phyloP scores from a whole-genome alignment of 2,797 vertebrate species.

The Halcyon smyrnensis region DNA sequence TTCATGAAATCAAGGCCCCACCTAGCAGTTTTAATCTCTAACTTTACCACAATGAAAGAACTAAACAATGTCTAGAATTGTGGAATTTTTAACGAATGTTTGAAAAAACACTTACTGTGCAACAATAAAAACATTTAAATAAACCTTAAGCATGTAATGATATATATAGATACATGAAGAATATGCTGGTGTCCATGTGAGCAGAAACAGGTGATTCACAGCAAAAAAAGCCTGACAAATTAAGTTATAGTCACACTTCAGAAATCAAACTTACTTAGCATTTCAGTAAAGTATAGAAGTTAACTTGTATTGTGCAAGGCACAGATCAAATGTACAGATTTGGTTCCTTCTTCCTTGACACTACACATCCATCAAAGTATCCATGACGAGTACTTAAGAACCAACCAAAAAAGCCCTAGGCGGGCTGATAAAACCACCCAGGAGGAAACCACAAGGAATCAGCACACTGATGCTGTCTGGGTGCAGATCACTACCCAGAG shows the following conservation, averaged over 20 bases:
- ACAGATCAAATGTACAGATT: neutral
- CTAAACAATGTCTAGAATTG: neutral
- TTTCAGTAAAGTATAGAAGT: neutral
- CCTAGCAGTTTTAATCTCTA: neutral
- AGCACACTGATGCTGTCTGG: neutral
- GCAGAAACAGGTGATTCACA: neutral
- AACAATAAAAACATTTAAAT: neutral
- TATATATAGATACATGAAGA: neutral
- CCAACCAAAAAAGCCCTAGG: neutral
- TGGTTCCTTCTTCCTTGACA: neutral
- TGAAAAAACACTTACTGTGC: neutral
- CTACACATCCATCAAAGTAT: neutral
- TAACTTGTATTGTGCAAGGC: neutral
- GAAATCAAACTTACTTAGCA: neutral
- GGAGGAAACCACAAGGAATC: neutral
- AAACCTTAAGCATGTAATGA: neutral
- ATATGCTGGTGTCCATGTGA: neutral
- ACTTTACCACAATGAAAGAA: neutral
- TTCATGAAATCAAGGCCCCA: neutral
- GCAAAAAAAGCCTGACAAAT: neutral
- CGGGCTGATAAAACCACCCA: neutral
- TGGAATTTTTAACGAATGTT: neutral
- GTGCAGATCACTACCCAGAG: neutral
- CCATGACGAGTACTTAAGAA: too few species aligned
- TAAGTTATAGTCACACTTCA: neutral